Percentiles rank a stretch among this genome's conserved stretches.
These are phyloP conservation scores for Acestrorhynchus altus DNA, from an alignment of 2,797 vertebrate species.

Conservation along the genomic window DNA sequence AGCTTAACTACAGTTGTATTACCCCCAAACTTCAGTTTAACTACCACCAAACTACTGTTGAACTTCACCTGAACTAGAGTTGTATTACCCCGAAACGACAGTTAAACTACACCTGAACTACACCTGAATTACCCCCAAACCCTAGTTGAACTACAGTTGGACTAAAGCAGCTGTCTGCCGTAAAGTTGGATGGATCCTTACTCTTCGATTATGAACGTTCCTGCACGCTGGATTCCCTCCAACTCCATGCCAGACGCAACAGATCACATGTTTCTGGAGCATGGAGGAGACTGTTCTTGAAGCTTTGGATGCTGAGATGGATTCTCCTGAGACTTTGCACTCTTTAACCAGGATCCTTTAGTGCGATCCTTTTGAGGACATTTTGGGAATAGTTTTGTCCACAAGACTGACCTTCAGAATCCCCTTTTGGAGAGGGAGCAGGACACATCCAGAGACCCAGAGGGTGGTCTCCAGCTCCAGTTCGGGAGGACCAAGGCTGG, in stretches of 20 bases:
- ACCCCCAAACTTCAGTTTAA: too few relatives aligned
- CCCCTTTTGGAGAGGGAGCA: background rate
- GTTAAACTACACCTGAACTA: too few relatives aligned
- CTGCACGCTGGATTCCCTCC: background rate
- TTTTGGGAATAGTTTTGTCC: background rate
- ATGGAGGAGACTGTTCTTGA: background rate
- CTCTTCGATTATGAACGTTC: background rate
- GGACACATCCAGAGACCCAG: background rate
- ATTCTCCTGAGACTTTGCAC: background rate
- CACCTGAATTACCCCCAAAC: too few relatives aligned
- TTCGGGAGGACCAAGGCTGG: slow-evolving; percentile 43
- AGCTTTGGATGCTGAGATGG: background rate
- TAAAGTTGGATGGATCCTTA: background rate
- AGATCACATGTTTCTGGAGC: slow-evolving; percentile 9
- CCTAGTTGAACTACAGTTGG: background rate
- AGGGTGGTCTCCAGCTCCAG: slow-evolving; percentile 10
- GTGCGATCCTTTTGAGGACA: background rate
- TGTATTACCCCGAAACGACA: too few relatives aligned
- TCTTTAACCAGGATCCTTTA: background rate
- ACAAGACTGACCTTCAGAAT: background rate
- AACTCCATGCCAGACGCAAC: slow-evolving; percentile 27
- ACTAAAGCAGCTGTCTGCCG: background rate
- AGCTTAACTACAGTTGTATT: too few relatives aligned
- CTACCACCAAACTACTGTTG: too few relatives aligned
- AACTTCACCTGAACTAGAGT: too few relatives aligned